These are phyloP conservation scores for Eonycteris spelaea DNA, from an alignment of 2,113 vertebrate genomes.

Conservation along the genomic window DNA sequence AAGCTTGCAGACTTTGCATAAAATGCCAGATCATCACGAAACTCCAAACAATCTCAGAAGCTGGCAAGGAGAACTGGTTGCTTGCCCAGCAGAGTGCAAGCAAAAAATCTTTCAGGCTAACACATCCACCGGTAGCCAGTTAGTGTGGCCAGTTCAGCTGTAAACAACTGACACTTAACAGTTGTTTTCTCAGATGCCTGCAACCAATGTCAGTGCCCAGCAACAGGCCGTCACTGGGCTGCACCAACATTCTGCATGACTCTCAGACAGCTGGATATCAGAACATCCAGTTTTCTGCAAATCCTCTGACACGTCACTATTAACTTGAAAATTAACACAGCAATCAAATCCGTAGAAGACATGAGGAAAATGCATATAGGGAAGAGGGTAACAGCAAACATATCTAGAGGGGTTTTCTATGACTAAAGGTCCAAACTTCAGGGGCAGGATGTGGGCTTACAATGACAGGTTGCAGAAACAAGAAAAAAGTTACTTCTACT, in stretches of 20 bases:
- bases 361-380: neutral
- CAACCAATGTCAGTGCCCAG: neutral
- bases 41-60: neutral
- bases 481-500: neutral
- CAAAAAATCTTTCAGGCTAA: neutral
- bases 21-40: neutral
- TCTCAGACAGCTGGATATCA: neutral
- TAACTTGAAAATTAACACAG: neutral
- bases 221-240: neutral
- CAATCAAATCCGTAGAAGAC: neutral
- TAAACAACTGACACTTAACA: neutral
- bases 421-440: neutral
- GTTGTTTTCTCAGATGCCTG: neutral
- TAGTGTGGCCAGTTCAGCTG: neutral
- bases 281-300: neutral
- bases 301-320: neutral
- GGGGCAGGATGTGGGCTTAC: neutral
- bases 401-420: neutral
- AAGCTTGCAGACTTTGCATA: neutral
- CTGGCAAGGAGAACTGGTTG: neutral
- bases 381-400: neutral
- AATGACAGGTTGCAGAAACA: neutral
- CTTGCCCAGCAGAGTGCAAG: neutral
- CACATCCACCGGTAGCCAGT: neutral
- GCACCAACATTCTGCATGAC: neutral